Evolutionary conservation across 2,888 invertebrate genomes (phyloP).

Genomic region (Eilema caniola): DNA sequence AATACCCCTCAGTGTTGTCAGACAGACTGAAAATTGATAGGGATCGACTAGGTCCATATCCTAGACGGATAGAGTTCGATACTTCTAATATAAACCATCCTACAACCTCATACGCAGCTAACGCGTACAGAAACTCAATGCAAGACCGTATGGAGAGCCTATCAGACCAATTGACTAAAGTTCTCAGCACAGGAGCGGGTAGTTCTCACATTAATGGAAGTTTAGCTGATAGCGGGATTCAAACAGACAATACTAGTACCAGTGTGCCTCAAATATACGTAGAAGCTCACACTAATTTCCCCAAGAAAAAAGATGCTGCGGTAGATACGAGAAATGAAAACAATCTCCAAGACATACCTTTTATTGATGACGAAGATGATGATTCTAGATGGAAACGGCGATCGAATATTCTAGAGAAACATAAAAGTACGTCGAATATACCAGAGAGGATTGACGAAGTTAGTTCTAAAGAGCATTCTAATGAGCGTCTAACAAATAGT

Average conservation of each 20-base stretch:
- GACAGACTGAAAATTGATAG: slow-evolving; percentile 78
- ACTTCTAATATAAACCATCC: slow-evolving; percentile 71
- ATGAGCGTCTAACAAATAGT: slow-evolving; percentile 73
- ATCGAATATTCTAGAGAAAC: slow-evolving; percentile 72
- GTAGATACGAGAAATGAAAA: slow-evolving; percentile 82
- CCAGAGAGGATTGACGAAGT: slow-evolving; percentile 78
- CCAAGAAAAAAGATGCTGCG: slow-evolving; percentile 77
- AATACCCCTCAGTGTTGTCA: slow-evolving; percentile 81
- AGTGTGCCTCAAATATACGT: slow-evolving; percentile 81
- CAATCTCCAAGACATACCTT: slow-evolving; percentile 82
- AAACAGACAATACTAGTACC: slow-evolving; percentile 82
- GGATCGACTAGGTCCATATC: slow-evolving; percentile 70
- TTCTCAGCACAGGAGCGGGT: slow-evolving; percentile 78
- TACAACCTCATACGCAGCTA: slow-evolving; percentile 73
- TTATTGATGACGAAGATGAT: slow-evolving; percentile 81
- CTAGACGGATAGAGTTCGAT: slow-evolving; percentile 79
- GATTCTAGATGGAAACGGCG: slow-evolving; percentile 63
- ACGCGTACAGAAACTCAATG: slow-evolving; percentile 69
- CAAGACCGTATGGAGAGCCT: slow-evolving; percentile 77
- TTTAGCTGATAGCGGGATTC: slow-evolving; percentile 81
- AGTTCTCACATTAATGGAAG: slow-evolving; percentile 83
- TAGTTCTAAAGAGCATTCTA: slow-evolving; percentile 67
- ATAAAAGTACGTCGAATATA: slow-evolving; percentile 81
- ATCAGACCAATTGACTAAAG: slow-evolving; percentile 81
- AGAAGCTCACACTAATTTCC: slow-evolving; percentile 57